Base-by-base conservation (phyloP, 2,888 invertebrate species). In the Volucella bombylans region DNA sequence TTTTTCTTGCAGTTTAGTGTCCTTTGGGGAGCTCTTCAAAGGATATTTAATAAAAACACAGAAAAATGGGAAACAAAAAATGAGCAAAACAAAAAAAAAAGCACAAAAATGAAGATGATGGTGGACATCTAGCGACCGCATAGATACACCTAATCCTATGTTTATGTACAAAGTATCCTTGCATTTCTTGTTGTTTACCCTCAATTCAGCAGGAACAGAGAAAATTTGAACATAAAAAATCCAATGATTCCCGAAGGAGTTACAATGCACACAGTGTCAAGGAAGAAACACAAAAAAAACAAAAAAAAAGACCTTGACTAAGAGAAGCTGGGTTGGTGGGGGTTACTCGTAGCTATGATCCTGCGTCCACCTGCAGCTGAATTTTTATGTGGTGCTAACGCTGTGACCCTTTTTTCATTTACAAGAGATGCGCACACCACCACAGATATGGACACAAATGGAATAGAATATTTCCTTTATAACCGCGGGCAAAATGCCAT, bases 321-420 rank as follows among this genome's bases (percentile, higher is more conserved):
- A 4, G 31, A 31, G 31, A 6, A 1, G 6, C 6, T 31, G 31
- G 31, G 6, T 39, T 10, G 55, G 31, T 52, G 61, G 65, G 55
- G 43, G 23, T n/a, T 47, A n/a, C n/a, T 38, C 61, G 49, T 15
- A 23, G n/a, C 38, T 49, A 41, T 45, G 39, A 61, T 69, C 59
- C 62, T 81, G 80, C 81, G 85, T 81, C 64, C 85, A 85, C 85
- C 81, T 85, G 85, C 85, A 85, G 81, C 81, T 50, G 62, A 59
- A 68, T 85, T 85, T 85, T 85, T 85, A 85, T 85, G 76, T 85
- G 47, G 85, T 85, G 85, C 55, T 85, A 85, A 85, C 81, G 85
- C 85, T 71, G 72, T 81, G 81, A 85, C 85, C 85, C 71, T 81
- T 83, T 85, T 31, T 31, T 31, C 31, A 31, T 31, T 31, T 31